phyloP scores from a whole-genome alignment of 1,140 invertebrate genomes.

The Zaprionus taronus region DNA sequence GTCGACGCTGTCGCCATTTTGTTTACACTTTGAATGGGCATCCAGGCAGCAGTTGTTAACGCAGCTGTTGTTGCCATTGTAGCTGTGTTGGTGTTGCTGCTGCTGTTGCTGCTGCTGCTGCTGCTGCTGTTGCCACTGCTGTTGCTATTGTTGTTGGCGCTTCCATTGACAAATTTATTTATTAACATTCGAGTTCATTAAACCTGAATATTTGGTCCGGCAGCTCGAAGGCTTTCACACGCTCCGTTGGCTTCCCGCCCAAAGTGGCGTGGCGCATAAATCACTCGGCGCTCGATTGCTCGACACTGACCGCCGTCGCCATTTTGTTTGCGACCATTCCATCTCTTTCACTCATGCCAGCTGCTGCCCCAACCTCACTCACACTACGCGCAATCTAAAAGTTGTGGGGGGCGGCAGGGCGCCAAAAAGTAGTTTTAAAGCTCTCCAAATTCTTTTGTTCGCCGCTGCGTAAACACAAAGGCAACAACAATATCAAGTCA shows the following conservation, averaged over 20 bases:
- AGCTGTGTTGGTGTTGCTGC: not conserved
- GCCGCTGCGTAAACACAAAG: conserved; percentile 8
- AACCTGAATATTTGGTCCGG: conserved; percentile 60
- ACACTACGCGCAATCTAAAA: conserved; percentile 1
- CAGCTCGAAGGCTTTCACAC: conserved; percentile 56
- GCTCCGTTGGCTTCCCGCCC: conserved; percentile 45
- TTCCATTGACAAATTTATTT: conserved; percentile 80
- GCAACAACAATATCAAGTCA: not conserved
- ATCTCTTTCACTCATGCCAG: conserved; percentile 1
- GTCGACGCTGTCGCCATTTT: conserved; percentile 33
- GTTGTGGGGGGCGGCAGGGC: not conserved
- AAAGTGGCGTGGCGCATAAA: conserved; percentile 53
- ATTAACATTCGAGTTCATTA: conserved; percentile 83
- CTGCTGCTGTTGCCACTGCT: conserved; percentile 17
- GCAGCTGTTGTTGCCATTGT: conserved; percentile 20
- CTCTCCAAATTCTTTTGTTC: conserved; percentile 46
- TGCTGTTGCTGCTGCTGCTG: conserved; percentile 11
- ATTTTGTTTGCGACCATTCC: conserved; percentile 45
- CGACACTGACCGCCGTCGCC: conserved; percentile 35
- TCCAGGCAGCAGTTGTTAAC: conserved; percentile 26
- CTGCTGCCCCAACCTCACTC: not conserved
- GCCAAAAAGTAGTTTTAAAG: conserved; percentile 72
- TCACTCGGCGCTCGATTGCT: conserved; percentile 59
- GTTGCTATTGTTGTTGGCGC: conserved; percentile 25
- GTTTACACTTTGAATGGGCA: conserved; percentile 40